Evolutionary conservation across 2,797 vertebrate species (phyloP).

Genomic region (Melanitta fusca): DNA sequence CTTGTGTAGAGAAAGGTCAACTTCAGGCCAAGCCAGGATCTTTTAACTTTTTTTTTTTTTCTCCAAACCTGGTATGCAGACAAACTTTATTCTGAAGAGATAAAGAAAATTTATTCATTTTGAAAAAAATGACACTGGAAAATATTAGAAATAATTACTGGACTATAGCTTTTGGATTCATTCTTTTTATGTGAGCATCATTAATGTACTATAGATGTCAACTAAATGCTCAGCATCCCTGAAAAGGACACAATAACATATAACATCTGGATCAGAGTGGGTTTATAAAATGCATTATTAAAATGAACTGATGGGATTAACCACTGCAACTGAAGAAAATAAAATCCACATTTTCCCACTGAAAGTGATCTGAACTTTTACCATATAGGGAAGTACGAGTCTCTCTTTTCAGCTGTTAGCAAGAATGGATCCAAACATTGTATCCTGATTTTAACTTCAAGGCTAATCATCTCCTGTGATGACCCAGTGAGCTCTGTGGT

Average conservation of each 20-base stretch:
- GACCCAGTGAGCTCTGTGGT: background rate
- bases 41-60: constrained; percentile 56
- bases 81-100: constrained; percentile 26
- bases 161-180: background rate
- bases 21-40: constrained; percentile 59
- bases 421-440: constrained; percentile 42
- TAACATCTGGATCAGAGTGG: constrained; percentile 28
- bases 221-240: background rate
- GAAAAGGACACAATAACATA: constrained; percentile 9
- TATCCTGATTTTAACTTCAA: constrained; percentile 21
- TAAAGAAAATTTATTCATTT: background rate
- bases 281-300: constrained; percentile 50
- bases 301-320: constrained; percentile 57
- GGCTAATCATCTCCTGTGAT: constrained; percentile 15
- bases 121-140: background rate
- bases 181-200: background rate
- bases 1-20: constrained; percentile 61
- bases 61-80: constrained; percentile 36
- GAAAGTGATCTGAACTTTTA: constrained; percentile 40
- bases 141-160: background rate
- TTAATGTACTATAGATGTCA: background rate
- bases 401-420: background rate
- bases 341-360: constrained; percentile 54
- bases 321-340: constrained; percentile 41
- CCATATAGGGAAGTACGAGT: constrained; percentile 36